Percentiles rank a stretch among this genome's conserved stretches.
phyloP scores from a whole-genome alignment of 2,888 invertebrate species.

The Phragmatobia fuliginosa region DNA sequence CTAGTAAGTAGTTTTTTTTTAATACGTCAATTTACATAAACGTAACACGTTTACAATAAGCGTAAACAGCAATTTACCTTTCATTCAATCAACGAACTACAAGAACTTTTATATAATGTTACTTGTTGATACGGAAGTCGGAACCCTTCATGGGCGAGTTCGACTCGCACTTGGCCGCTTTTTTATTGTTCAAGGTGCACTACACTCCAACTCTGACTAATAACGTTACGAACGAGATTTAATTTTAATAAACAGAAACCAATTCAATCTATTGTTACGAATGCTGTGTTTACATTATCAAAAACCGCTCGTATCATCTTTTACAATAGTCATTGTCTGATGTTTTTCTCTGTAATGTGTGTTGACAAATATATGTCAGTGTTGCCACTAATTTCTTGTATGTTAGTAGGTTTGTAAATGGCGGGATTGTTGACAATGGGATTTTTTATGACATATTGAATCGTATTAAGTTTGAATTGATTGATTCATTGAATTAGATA shows the following conservation, averaged over 20 bases:
- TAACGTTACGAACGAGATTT: background rate
- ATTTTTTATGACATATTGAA: background rate
- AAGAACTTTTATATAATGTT: too few species aligned
- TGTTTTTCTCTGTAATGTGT: slow-evolving; percentile 23
- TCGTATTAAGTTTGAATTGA: background rate
- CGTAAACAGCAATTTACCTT: too few species aligned
- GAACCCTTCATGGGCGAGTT: too few species aligned
- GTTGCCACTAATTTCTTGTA: background rate
- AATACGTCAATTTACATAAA: too few species aligned
- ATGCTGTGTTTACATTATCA: slow-evolving; percentile 25
- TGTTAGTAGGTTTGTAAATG: slow-evolving; percentile 1
- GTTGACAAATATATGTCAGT: slow-evolving; percentile 13
- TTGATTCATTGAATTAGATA: background rate
- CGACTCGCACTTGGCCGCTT: too few species aligned
- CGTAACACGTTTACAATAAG: too few species aligned
- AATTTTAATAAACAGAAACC: background rate
- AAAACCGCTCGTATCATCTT: slow-evolving; percentile 13
- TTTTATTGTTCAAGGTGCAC: background rate
- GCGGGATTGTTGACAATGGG: background rate
- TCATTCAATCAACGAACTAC: too few species aligned
- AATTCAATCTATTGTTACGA: slow-evolving; percentile 8
- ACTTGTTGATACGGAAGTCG: too few species aligned
- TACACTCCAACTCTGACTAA: background rate
- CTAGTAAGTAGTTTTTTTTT: too few species aligned
- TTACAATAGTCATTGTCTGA: slow-evolving; percentile 54